Conservation (phyloP, 2,113 vertebrate genomes). For the Bubo bubo region DNA sequence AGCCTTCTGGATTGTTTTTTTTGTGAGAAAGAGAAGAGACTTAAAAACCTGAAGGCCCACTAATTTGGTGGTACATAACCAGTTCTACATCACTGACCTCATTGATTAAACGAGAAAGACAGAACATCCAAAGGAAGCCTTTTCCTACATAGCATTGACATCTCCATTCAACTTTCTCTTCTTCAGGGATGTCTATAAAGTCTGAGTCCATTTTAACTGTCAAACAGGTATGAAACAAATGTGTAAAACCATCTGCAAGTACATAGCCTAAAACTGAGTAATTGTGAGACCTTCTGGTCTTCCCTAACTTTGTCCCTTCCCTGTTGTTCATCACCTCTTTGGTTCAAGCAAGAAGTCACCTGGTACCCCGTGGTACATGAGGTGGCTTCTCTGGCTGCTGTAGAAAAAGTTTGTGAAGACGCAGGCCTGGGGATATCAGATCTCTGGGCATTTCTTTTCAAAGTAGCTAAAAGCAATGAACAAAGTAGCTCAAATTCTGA, state of each 20-base stretch:
- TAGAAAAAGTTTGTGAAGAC: background rate
- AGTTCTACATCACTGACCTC: background rate
- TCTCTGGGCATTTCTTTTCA: background rate
- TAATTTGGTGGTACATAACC: background rate
- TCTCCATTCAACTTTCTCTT: background rate
- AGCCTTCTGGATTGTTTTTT: background rate
- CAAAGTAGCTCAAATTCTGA: background rate
- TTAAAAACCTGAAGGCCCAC: background rate
- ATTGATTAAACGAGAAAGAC: background rate
- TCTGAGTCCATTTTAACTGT: background rate
- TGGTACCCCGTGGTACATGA: background rate
- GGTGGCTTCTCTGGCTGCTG: background rate
- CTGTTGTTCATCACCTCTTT: background rate
- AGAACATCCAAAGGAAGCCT: background rate
- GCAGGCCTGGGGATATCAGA: background rate
- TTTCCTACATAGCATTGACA: background rate
- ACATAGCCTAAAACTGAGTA: background rate
- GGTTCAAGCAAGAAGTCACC: background rate
- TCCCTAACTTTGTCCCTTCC: background rate
- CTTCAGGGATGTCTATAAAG: background rate
- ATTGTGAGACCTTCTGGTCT: background rate
- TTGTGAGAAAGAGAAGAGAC: background rate
- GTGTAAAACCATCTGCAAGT: background rate
- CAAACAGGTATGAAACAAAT: background rate
- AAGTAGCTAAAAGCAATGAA: background rate